Conservation (phyloP, 1,140 invertebrate genomes). For the Octopus sinensis region DNA sequence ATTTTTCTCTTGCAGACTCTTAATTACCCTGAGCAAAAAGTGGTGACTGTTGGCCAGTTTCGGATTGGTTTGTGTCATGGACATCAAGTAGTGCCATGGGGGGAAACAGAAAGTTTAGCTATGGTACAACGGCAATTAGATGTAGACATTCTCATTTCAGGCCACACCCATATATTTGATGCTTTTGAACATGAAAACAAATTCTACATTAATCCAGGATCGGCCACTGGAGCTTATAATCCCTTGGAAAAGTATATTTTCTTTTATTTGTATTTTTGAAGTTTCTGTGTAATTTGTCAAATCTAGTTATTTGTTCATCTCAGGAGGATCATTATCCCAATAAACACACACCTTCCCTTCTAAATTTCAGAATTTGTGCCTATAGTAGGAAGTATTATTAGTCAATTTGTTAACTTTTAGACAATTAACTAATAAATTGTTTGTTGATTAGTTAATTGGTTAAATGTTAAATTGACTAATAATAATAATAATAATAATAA, state of each 20-base stretch:
- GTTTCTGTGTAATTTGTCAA: too few relatives aligned
- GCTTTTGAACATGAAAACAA: conserved; percentile 98
- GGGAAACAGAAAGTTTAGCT: conserved; percentile 87
- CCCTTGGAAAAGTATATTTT: conserved; percentile 77
- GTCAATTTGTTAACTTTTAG: too few relatives aligned
- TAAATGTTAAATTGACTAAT: too few relatives aligned
- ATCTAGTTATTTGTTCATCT: too few relatives aligned
- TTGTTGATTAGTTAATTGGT: too few relatives aligned
- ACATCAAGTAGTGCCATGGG: conserved; percentile 94
- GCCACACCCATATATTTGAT: conserved; percentile 98
- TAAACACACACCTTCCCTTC: too few relatives aligned
- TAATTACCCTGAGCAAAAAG: conserved; percentile 96
- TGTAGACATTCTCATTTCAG: conserved; percentile 97
- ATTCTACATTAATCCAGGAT: conserved; percentile 99
- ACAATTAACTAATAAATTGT: too few relatives aligned
- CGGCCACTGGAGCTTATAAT: conserved; percentile 95
- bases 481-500: too few relatives aligned
- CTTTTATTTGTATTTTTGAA: background rate
- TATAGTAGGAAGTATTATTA: too few relatives aligned
- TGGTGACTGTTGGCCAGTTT: conserved; percentile 98
- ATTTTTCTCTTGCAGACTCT: conserved; percentile 69
- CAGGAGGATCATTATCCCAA: too few relatives aligned
- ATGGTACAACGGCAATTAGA: conserved; percentile 93
- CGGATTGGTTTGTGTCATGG: conserved; percentile 96
- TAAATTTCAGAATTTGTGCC: too few relatives aligned